Evolutionary conservation across 37 sponge, comb jelly and placozoan species (phyloP), one percentile per base, ranked within the genome.

Genomic region (Lycopodina hypogea): DNA sequence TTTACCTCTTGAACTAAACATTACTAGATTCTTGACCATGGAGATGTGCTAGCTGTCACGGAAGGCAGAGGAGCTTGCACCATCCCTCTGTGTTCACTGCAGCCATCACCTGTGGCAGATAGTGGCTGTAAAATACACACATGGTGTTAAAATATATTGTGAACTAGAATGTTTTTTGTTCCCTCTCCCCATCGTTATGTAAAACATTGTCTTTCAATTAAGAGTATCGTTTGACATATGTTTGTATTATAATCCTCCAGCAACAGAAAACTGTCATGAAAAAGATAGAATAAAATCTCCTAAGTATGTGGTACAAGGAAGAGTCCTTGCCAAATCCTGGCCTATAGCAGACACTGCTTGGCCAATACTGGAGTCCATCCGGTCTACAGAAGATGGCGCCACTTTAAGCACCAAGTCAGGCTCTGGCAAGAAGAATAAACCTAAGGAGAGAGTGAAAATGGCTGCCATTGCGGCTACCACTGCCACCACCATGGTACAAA

Each of bases 251-350:
- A 12, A 17, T 59, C n/a, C 60, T 59, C 28, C 12, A 26, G 60
- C 18, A 59, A 59, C 4, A 59, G 28, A 59, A 59, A 6, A 7
- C 18, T 28, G 14, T 59, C 28, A 26, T 17, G 60, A 23, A 4
- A 59, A n/a, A n/a, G n/a, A 26, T 28, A 59, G 4, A 6, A 59
- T 17, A 59, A 12, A 66, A 30, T 66, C 74, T 41, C 90, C 85
- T 84, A 80, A 90, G 75, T 97, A 95, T 57, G 62, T 92, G 26
- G 65, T 95, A 3, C 72, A 74, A 18, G 96, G 85, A 0, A 87
- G 77, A 6, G 89, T 97, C 26, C 71, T 92, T 18, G 45, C 76
- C 26, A 72, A 92, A 24, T 84, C 86, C 48, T 97, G 98, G 98
- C 78, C 89, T 0, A 59, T 75, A 29, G 42, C 76, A 8, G 95